Evolutionary conservation across 2,888 invertebrate genomes (phyloP).

Genomic region (Bembecia ichneumoniformis): DNA sequence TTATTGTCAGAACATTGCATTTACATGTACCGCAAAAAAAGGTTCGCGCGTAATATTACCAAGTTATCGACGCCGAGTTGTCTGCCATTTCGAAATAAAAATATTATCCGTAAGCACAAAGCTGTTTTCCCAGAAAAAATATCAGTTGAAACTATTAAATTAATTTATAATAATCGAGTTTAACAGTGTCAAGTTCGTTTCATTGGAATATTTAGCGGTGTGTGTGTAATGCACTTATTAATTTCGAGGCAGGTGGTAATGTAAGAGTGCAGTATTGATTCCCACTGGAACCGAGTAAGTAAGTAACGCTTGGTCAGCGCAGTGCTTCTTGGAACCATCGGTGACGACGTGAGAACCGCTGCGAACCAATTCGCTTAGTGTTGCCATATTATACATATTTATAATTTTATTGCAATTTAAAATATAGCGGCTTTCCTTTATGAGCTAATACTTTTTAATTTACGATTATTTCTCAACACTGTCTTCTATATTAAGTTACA

Average conservation of each 20-base stretch:
- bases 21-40: not conserved
- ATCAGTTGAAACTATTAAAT: not conserved
- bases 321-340: not conserved
- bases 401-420: not conserved
- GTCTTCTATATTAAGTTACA: no score
- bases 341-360: not conserved
- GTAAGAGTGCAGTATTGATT: not conserved
- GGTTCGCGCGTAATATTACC: not conserved
- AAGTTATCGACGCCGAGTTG: not conserved
- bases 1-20: no score
- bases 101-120: not conserved
- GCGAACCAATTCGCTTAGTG: not conserved
- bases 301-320: not conserved
- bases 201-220: not conserved
- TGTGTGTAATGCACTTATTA: not conserved
- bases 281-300: not conserved
- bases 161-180: not conserved
- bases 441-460: no score
- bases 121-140: not conserved
- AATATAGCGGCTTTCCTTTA: not conserved
- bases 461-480: no score
- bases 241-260: not conserved
- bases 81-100: not conserved
- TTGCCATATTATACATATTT: not conserved
- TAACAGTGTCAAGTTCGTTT: not conserved